phyloP scores from a whole-genome alignment of 2,888 invertebrate genomes.

The Chymomyza caudatula region DNA sequence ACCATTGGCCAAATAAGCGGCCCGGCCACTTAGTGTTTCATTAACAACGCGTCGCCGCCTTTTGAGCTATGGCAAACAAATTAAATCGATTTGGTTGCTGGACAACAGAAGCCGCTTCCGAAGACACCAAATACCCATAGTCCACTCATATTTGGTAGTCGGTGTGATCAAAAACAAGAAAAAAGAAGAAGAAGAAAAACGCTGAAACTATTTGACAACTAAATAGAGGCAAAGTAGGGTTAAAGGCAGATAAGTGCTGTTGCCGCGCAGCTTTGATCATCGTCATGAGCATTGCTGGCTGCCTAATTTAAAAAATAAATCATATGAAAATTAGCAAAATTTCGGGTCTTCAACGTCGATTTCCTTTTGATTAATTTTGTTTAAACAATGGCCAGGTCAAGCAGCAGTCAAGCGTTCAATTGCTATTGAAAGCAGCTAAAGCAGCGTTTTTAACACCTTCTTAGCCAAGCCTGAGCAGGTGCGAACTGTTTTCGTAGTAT shows the following conservation, averaged over 20 bases:
- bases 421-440: constrained; percentile 31
- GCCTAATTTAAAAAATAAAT: constrained; percentile 66
- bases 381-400: constrained; percentile 6
- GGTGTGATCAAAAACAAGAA: constrained; percentile 51
- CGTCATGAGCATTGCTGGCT: constrained; percentile 5
- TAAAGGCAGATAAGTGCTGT: constrained; percentile 30
- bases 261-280: neutral
- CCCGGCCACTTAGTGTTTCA: constrained; percentile 66
- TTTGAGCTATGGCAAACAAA: constrained; percentile 48
- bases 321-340: constrained; percentile 59
- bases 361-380: constrained; percentile 67
- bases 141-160: constrained; percentile 17
- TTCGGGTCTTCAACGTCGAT: constrained; percentile 37
- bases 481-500: neutral
- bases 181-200: neutral
- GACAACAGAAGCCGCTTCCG: constrained; percentile 70
- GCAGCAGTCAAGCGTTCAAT: constrained; percentile 47
- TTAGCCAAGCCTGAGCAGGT: neutral
- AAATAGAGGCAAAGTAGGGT: constrained; percentile 13
- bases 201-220: constrained; percentile 54
- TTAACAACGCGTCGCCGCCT: constrained; percentile 63
- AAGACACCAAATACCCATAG: constrained; percentile 29
- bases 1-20: constrained; percentile 48
- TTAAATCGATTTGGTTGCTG: constrained; percentile 60
- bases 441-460: constrained; percentile 59